Conservation (phyloP, 1,140 invertebrate genomes). For the Habropoda laboriosa region DNA sequence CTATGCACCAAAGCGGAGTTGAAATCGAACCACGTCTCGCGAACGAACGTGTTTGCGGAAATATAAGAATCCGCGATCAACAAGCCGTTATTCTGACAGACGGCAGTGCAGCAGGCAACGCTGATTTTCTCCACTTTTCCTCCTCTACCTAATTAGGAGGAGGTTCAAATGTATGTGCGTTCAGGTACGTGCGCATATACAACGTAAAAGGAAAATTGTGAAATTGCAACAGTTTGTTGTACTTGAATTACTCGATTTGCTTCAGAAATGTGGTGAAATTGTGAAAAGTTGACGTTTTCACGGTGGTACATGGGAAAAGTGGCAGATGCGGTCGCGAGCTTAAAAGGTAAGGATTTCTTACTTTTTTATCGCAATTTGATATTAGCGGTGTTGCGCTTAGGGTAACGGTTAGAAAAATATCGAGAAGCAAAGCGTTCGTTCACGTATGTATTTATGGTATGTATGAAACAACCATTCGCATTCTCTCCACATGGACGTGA, state of each 20-base stretch:
- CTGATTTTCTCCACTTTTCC: neutral
- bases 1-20: neutral
- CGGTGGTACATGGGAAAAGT: neutral
- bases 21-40: neutral
- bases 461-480: too few species aligned
- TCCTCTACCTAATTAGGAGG: neutral
- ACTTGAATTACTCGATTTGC: neutral
- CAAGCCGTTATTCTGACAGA: too few species aligned
- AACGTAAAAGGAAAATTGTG: neutral
- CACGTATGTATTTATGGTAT: too few species aligned
- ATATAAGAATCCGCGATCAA: too few species aligned
- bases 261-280: neutral
- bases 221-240: neutral
- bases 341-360: slow-evolving; percentile 28
- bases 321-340: neutral
- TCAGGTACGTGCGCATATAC: neutral
- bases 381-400: too few species aligned
- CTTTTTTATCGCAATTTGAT: too few species aligned
- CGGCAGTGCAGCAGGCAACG: neutral
- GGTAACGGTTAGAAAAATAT: too few species aligned
- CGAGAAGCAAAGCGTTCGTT: too few species aligned
- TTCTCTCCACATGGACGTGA: too few species aligned
- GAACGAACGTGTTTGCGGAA: neutral
- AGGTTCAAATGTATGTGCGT: neutral
- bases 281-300: neutral